Base-by-base conservation (phyloP, 2,888 invertebrate genomes). In the Dicycla oo region DNA sequence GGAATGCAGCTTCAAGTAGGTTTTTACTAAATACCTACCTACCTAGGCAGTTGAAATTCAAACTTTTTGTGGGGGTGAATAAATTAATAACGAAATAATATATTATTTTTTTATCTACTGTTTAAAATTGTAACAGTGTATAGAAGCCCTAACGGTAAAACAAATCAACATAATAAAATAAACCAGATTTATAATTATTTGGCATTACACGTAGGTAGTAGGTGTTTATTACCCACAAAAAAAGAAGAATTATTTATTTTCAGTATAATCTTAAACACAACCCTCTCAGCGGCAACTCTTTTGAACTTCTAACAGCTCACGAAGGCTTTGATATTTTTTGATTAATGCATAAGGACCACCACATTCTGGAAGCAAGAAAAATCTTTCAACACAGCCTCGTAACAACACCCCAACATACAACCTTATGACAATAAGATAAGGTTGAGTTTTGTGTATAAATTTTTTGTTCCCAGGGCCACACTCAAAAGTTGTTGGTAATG, bases 401-500 rank as follows among this genome's bases (percentile, higher is more conserved):
- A 18, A n/a, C 26, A 18, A 18, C 23, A 47, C 13, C 47, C 1
- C 6, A 13, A 15, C 68, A 78, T 77, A 34, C 20, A 70, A 73
- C 75, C 78, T 68, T 87, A 76, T 6, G 0, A 0, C 0, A 0
- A 15, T 0, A 11, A 0, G 0, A 30, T 82, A 89, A 80, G 69
- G 81, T 82, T 8, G 0, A 47, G 34, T 79, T 80, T 85, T 10
- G 43, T 75, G 73, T 1, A 15, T 0, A 18, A 0, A 0, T 40
- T 64, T 71, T 72, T 62, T 70, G 64, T 57, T 56, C 38, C 73
- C 79, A 85, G 85, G 78, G 71, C 69, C 82, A 80, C 83, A 84
- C 88, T 89, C 85, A 86, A 89, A 90, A 90, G 86, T 91, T 90
- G 85, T 78, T 77, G 78, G 88, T 91, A 89, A 92, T 92, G 93